These are phyloP conservation scores for Orthonevra nobilis DNA, from an alignment of 2,888 invertebrate genomes.

Conservation along the genomic window DNA sequence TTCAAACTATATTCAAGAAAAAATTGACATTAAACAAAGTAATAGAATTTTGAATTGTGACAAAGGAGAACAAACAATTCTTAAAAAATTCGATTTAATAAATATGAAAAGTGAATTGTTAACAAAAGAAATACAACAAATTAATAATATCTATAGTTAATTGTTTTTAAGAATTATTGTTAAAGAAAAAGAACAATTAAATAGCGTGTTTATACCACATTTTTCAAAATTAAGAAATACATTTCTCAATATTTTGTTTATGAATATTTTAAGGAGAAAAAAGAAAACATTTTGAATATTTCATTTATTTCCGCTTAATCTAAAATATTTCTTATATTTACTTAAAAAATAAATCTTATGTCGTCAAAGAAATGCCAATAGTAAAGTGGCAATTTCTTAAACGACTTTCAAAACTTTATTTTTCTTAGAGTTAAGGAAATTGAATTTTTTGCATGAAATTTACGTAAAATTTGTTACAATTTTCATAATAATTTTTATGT, in stretches of 20 bases:
- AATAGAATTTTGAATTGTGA: no score
- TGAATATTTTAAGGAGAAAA: slow-evolving; percentile 16
- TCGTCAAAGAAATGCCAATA: slow-evolving; percentile 19
- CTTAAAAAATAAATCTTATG: background rate
- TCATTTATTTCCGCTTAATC: slow-evolving; percentile 26
- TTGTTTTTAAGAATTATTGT: no score
- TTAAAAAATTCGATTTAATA: no score
- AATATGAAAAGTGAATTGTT: no score
- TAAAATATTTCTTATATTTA: slow-evolving; percentile 22
- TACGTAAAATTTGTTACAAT: slow-evolving; percentile 46
- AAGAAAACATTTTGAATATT: slow-evolving; percentile 14
- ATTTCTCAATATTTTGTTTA: slow-evolving; percentile 14
- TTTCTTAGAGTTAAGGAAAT: slow-evolving; percentile 41
- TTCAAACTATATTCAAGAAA: no score
- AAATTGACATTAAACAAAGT: no score
- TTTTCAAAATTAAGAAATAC: slow-evolving; percentile 11
- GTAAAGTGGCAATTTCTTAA: slow-evolving; percentile 18
- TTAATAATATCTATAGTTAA: no score
- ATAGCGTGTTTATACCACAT: slow-evolving; percentile 45
- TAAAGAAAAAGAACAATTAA: no score
- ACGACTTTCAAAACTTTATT: slow-evolving; percentile 1
- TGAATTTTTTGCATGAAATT: slow-evolving; percentile 43
- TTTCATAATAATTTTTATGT: slow-evolving; percentile 34
- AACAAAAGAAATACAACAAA: no score
- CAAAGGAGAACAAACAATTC: no score